Base-by-base conservation (phyloP, 2,888 invertebrate species). In the Cosmopolites sordidus region DNA sequence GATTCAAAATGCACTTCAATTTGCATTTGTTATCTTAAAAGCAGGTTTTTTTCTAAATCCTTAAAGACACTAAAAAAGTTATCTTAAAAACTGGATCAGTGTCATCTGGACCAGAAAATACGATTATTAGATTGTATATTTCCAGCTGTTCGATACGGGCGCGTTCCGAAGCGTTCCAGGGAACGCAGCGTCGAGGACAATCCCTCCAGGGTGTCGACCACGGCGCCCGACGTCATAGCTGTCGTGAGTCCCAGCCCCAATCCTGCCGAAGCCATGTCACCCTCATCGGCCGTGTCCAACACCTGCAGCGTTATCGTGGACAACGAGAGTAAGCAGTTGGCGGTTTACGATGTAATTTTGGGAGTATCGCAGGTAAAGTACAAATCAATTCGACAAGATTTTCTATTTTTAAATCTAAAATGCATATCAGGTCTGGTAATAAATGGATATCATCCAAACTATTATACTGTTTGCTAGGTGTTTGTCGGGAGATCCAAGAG, bases 141-240 rank as follows among this genome's bases (percentile, higher is more conserved):
- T 76, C 40, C 78, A 94, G 94, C 95, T 70, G 96, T 96, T 60
- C 82, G 96, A 71, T 97, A 97, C 81, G 96, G 97, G 62, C 83
- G 96, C 61, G 95, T 95, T 65, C 96, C 97, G 60, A 97, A 96
- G 76, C 81, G 94, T 66, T 86, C 92, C 55, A 83, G 93, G 64
- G 94, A 93, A 74, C 81, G 86, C 60, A 85, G 82, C 69, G 75
- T 77, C 29, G 80, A 80, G 52, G 83, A 75, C 56, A 55, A 55
- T 43, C 55, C 54, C 22, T 51, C 60, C 17, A 48, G 53, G 39
- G 50, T 55, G 43, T 52, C 59, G 12, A 59, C 59, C 15, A 54
- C 59, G 3, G 54, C 53, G 14, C 50, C 58, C 11, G 58, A 58
- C 43, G 51, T 56, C 37, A 47, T 58, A 16, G 16, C 51, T 16